These are phyloP conservation scores for Hephaestus fuliginosus DNA, from an alignment of 2,797 vertebrate genomes.

Conservation along the genomic window DNA sequence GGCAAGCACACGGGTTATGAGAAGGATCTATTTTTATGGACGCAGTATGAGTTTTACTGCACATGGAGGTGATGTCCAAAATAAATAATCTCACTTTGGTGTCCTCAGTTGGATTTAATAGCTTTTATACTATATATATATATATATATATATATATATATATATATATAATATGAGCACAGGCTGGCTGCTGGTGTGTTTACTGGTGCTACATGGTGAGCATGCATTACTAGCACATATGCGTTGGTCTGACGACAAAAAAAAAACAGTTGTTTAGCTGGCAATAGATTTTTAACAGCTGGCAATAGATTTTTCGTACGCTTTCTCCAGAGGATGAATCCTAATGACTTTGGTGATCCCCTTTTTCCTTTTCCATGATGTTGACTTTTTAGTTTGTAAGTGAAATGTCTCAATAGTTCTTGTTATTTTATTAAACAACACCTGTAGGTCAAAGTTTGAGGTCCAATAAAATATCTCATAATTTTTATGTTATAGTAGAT, in stretches of 20 bases:
- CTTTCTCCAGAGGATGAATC: background rate
- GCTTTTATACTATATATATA: slow-evolving; percentile 3
- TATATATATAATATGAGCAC: background rate
- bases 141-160: too few species aligned
- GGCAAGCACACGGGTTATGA: slow-evolving; percentile 17
- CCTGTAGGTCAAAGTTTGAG: too few species aligned
- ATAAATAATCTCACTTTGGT: slow-evolving; percentile 29
- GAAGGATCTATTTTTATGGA: slow-evolving; percentile 44
- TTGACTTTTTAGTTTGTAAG: background rate
- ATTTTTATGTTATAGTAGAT: too few species aligned
- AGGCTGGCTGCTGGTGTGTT: background rate
- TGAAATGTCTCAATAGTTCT: background rate
- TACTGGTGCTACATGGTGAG: background rate
- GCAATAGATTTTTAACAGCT: background rate
- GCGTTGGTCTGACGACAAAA: background rate
- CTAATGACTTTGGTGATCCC: background rate
- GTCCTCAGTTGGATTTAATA: slow-evolving; percentile 26
- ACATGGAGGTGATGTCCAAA: slow-evolving; percentile 20
- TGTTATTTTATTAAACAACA: too few species aligned
- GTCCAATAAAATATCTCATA: too few species aligned
- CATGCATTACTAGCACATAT: background rate
- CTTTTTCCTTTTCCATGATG: background rate
- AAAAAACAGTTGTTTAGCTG: too few species aligned
- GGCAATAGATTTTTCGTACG: background rate
- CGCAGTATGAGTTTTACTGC: slow-evolving; percentile 28